A percentile compares a stretch with the other conserved stretches of the same genome.
Evolutionary conservation across 2,888 invertebrate species (phyloP).

Genomic region (Nycteola revayana): DNA sequence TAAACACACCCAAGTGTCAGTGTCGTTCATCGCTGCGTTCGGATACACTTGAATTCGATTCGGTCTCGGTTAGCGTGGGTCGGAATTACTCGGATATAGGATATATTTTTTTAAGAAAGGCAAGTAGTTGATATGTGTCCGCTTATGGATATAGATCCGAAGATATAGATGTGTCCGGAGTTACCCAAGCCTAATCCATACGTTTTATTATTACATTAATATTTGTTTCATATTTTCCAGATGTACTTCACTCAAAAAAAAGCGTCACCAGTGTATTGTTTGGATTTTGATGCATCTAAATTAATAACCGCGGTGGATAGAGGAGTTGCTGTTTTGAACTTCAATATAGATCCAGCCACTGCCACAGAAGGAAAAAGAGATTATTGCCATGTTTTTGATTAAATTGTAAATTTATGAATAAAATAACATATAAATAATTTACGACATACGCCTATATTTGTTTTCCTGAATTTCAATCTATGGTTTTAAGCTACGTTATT

Average conservation of each 20-base stretch:
- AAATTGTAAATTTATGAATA: too few relatives aligned
- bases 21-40: too few relatives aligned
- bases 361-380: slow-evolving; percentile 39
- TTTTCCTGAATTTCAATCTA: too few relatives aligned
- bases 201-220: not conserved
- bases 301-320: slow-evolving; percentile 65
- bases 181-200: too few relatives aligned
- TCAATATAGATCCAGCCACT: slow-evolving; percentile 41
- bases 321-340: slow-evolving; percentile 55
- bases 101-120: not conserved
- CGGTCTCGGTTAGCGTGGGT: not conserved
- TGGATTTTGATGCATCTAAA: slow-evolving; percentile 63
- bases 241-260: slow-evolving; percentile 68
- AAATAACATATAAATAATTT: too few relatives aligned
- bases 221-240: slow-evolving; percentile 47
- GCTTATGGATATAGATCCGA: too few relatives aligned
- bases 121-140: not conserved
- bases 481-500: too few relatives aligned
- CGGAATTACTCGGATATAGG: too few relatives aligned
- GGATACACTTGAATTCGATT: too few relatives aligned
- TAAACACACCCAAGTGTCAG: too few relatives aligned
- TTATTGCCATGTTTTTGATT: slow-evolving; percentile 58
- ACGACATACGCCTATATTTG: too few relatives aligned
- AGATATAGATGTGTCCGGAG: too few relatives aligned
- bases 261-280: slow-evolving; percentile 64